Conservation (phyloP, 2,888 invertebrate genomes). For the Eugnorisma glareosa region DNA sequence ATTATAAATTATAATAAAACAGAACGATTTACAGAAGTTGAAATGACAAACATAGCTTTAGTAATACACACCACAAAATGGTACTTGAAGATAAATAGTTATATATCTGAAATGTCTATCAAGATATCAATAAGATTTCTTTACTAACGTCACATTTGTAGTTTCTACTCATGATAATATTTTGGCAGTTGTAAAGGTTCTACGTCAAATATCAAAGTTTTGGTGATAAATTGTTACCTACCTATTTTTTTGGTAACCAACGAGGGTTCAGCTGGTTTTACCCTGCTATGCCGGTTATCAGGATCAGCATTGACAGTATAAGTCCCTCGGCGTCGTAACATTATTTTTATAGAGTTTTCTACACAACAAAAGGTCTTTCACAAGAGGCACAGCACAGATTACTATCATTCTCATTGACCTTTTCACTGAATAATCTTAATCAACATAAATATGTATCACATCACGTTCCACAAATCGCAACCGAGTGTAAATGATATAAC, state of each 20-base stretch:
- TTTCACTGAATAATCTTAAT: slow-evolving; percentile 52
- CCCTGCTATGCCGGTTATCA: slow-evolving; percentile 73
- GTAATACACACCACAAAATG: slow-evolving; percentile 18
- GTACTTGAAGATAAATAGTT: slow-evolving; percentile 45
- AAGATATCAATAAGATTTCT: slow-evolving; percentile 59
- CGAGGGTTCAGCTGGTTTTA: slow-evolving; percentile 74
- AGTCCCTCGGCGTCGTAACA: slow-evolving; percentile 86
- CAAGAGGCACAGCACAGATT: slow-evolving; percentile 63
- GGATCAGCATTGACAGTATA: slow-evolving; percentile 86
- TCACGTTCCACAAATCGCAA: slow-evolving; percentile 59
- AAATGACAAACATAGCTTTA: slow-evolving; percentile 34
- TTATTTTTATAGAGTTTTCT: slow-evolving; percentile 71
- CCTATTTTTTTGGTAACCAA: slow-evolving; percentile 78
- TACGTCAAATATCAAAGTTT: slow-evolving; percentile 36
- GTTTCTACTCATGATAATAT: slow-evolving; percentile 46
- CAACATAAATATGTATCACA: slow-evolving; percentile 51
- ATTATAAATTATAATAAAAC: slow-evolving; percentile 50
- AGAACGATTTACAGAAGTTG: slow-evolving; percentile 41
- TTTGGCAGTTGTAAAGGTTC: slow-evolving; percentile 42
- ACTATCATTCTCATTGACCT: slow-evolving; percentile 65
- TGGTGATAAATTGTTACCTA: slow-evolving; percentile 67
- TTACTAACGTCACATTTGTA: slow-evolving; percentile 38
- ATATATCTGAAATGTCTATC: slow-evolving; percentile 40
- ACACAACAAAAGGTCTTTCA: slow-evolving; percentile 62
- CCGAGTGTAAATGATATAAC: slow-evolving; percentile 53